A percentile compares a stretch with the other conserved stretches of the same genome.
Evolutionary conservation across 2,113 vertebrate genomes (phyloP).

Genomic region (Pterophyllum scalare): DNA sequence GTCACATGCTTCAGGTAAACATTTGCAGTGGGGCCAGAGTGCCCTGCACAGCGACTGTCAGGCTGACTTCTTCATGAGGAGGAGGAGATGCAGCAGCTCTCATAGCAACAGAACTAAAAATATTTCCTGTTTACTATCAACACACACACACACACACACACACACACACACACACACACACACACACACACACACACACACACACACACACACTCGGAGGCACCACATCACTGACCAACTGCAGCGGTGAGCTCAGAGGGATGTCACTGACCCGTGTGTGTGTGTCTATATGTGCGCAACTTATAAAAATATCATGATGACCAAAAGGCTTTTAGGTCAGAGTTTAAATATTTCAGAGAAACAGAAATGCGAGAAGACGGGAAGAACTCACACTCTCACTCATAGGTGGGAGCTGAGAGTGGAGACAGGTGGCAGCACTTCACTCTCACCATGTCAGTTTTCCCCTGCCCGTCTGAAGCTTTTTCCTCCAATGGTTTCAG

Average conservation of each 20-base stretch:
- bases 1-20: no score
- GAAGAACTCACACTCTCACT: neutral
- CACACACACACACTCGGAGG: neutral
- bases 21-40: neutral
- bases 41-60: neutral
- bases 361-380: neutral
- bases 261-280: slow-evolving; percentile 18
- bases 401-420: no score
- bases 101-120: slow-evolving; percentile 62
- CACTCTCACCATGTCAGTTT: no score
- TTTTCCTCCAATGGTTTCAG: no score
- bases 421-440: no score
- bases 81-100: neutral
- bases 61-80: slow-evolving; percentile 14
- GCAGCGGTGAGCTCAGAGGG: neutral
- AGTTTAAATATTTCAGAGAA: slow-evolving; percentile 49
- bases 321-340: slow-evolving; percentile 39
- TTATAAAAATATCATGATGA: slow-evolving; percentile 37
- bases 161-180: neutral
- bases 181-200: neutral
- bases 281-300: neutral
- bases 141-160: neutral
- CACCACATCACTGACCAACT: slow-evolving; percentile 3
- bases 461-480: no score
- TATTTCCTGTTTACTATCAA: slow-evolving; percentile 37